phyloP scores from a whole-genome alignment of 2,797 vertebrate species.

The Enteromius paludinosus region DNA sequence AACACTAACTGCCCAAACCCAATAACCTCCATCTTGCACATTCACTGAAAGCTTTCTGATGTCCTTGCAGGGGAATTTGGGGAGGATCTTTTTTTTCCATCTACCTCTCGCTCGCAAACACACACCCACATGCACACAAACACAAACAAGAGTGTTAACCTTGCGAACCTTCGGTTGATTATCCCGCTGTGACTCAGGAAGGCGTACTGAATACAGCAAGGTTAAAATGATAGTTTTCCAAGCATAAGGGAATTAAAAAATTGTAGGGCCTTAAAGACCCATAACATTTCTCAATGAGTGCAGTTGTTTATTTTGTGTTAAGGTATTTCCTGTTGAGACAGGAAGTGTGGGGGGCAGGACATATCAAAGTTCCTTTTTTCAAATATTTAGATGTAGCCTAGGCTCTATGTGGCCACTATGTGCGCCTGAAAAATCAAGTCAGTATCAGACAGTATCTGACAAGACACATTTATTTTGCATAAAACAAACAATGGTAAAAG shows the following conservation, averaged over 20 bases:
- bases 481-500: not conserved
- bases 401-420: not conserved
- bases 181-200: conserved; percentile 48
- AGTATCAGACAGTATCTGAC: not conserved
- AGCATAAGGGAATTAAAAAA: conserved; percentile 29
- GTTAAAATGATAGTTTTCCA: not conserved
- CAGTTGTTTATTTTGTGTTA: not conserved
- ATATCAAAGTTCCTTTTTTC: not conserved
- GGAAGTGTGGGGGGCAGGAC: not conserved
- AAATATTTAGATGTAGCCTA: not conserved
- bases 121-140: conserved; percentile 19
- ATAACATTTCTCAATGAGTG: not conserved
- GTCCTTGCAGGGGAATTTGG: conserved; percentile 40
- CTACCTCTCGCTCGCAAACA: conserved; percentile 5
- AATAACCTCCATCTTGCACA: conserved; percentile 41
- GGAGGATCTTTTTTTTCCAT: conserved; percentile 28
- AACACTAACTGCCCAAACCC: conserved; percentile 43
- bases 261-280: not conserved
- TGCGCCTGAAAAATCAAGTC: not conserved
- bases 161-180: conserved; percentile 50
- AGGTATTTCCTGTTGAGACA: not conserved
- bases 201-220: conserved; percentile 16
- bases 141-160: conserved; percentile 39
- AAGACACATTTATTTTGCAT: not conserved
- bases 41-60: conserved; percentile 23